These are phyloP conservation scores for Hipparchia semele DNA, from an alignment of 2,888 invertebrate species.

Conservation along the genomic window DNA sequence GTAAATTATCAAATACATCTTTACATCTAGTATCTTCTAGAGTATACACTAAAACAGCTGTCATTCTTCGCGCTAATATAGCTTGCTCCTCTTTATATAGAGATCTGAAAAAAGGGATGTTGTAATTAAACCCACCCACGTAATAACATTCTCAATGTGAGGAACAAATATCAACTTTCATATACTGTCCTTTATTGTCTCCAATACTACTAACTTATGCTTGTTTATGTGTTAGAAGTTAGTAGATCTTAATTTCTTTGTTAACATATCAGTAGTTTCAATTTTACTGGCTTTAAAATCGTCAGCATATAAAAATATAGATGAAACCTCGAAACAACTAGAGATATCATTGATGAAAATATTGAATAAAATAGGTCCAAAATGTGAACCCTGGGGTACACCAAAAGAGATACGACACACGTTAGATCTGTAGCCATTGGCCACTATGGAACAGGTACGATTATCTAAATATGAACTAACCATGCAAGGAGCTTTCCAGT, in stretches of 20 bases:
- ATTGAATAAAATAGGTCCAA: conserved; percentile 16
- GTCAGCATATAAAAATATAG: neutral
- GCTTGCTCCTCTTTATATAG: conserved; percentile 71
- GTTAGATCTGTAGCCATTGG: neutral
- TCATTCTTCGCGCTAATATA: conserved; percentile 57
- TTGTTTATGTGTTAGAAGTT: neutral
- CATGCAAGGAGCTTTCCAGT: neutral
- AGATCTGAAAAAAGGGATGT: conserved; percentile 49
- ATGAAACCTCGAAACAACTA: neutral
- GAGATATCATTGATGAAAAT: conserved; percentile 9
- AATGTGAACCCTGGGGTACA: conserved; percentile 29
- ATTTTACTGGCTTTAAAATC: neutral
- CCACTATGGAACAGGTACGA: neutral
- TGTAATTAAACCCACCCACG: neutral
- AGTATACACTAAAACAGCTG: conserved; percentile 50
- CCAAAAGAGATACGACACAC: conserved; percentile 12
- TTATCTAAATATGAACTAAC: neutral
- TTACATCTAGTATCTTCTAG: conserved; percentile 47
- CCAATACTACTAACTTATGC: neutral
- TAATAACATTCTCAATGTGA: no score
- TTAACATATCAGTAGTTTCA: neutral
- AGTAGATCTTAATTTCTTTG: neutral
- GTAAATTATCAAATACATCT: conserved; percentile 43
- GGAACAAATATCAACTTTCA: no score
- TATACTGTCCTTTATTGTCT: neutral